phyloP scores from a whole-genome alignment of 1,140 invertebrate species.

The Drosophila pallidifrons region DNA sequence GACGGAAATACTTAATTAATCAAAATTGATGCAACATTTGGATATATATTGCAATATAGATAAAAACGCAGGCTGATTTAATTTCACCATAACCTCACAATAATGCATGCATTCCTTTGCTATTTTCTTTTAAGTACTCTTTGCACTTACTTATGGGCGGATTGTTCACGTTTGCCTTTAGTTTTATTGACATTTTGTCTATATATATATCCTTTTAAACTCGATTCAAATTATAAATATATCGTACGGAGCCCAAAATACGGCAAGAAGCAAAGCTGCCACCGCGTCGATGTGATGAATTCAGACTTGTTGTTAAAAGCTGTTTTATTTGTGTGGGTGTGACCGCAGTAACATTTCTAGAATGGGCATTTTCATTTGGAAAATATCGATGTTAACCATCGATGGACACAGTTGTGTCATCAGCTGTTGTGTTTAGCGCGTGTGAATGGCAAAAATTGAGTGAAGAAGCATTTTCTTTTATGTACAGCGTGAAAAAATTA shows the following conservation, averaged over 20 bases:
- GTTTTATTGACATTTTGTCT: constrained; percentile 74
- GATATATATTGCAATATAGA: constrained; percentile 58
- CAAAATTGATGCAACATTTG: constrained; percentile 66
- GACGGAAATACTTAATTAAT: constrained; percentile 38
- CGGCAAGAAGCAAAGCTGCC: constrained; percentile 25
- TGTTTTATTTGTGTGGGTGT: too few species aligned
- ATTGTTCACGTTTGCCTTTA: constrained; percentile 83
- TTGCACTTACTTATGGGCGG: constrained; percentile 81
- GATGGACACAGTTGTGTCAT: not conserved
- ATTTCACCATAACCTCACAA: constrained; percentile 46
- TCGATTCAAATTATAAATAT: constrained; percentile 53
- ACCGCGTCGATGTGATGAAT: constrained; percentile 40
- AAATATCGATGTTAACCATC: not conserved
- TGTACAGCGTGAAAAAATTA: constrained; percentile 63
- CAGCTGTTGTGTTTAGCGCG: constrained; percentile 34
- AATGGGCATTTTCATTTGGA: too few species aligned
- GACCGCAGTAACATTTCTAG: not conserved
- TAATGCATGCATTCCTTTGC: constrained; percentile 11
- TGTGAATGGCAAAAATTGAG: constrained; percentile 35
- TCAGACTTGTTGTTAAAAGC: not conserved
- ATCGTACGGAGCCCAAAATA: constrained; percentile 45
- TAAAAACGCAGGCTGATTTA: constrained; percentile 10
- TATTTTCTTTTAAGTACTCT: not conserved
- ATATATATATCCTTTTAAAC: constrained; percentile 70
- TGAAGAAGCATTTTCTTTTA: constrained; percentile 50